phyloP scores from a whole-genome alignment of 2,113 vertebrate species.

The Carassius auratus region DNA sequence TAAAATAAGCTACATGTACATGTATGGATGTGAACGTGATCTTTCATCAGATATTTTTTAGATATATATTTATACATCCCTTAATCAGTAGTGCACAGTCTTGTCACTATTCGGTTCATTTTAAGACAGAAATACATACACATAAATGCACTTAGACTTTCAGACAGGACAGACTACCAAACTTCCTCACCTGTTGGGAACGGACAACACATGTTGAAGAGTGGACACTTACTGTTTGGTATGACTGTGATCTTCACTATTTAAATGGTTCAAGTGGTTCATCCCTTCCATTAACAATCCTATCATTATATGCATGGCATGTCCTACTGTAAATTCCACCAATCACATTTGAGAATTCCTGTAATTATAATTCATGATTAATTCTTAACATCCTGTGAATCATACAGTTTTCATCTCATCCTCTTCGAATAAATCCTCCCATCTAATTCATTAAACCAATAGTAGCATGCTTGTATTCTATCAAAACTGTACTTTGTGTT shows the following conservation, averaged over 20 bases:
- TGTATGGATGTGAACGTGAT: background rate
- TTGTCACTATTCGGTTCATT: background rate
- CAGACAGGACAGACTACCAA: background rate
- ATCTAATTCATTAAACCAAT: background rate
- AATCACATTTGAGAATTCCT: background rate
- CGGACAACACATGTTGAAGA: background rate
- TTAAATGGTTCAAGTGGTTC: background rate
- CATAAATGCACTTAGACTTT: slow-evolving; percentile 16
- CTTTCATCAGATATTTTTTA: background rate
- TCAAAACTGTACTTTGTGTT: no score
- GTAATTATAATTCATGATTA: background rate
- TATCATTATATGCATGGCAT: background rate
- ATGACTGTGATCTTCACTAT: slow-evolving; percentile 15
- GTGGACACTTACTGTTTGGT: slow-evolving; percentile 22
- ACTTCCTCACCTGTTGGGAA: background rate
- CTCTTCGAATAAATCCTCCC: background rate
- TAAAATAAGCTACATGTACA: background rate
- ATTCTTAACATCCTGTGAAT: background rate
- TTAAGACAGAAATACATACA: background rate
- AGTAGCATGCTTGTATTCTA: background rate
- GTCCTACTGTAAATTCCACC: background rate
- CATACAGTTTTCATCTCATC: background rate
- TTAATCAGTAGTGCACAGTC: background rate
- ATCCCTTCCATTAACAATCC: background rate
- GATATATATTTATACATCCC: background rate